Percentiles rank a stretch among this genome's conserved stretches.
Conservation (phyloP, 2,797 vertebrate genomes). For the Acanthurus leucopareius region DNA sequence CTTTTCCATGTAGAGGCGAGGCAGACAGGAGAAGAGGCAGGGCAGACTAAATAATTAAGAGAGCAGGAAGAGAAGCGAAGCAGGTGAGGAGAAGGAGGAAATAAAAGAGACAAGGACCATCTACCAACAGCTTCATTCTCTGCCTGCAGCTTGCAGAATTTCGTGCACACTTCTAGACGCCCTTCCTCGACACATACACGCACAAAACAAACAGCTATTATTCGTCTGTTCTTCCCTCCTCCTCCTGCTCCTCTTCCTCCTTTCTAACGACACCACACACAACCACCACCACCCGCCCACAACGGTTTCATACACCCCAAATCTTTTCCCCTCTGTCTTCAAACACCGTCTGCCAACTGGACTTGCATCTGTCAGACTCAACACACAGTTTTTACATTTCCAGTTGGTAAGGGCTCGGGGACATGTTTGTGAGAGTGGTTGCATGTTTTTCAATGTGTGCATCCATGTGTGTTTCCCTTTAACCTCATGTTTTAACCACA, state of each 20-base stretch:
- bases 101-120: conserved; percentile 58
- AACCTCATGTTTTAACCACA: conserved; percentile 29
- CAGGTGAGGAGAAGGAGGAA: conserved; percentile 67
- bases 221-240: conserved; percentile 36
- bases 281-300: conserved; percentile 45
- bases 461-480: conserved; percentile 21
- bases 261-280: conserved; percentile 42
- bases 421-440: conserved; percentile 12
- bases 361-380: conserved; percentile 44
- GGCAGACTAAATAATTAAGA: conserved; percentile 82
- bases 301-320: conserved; percentile 40
- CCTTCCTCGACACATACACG: conserved; percentile 23
- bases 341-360: conserved; percentile 45
- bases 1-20: conserved; percentile 67
- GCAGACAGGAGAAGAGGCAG: conserved; percentile 70
- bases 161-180: conserved; percentile 25
- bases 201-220: conserved; percentile 51
- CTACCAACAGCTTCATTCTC: conserved; percentile 42
- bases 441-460: conserved; percentile 19
- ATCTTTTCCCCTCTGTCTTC: conserved; percentile 54
- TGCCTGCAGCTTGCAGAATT: conserved; percentile 34
- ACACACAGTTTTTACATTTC: conserved; percentile 12
- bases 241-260: conserved; percentile 30
- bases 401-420: conserved; percentile 13
- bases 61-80: conserved; percentile 67